Evolutionary conservation across 2,797 vertebrate species (phyloP).

Genomic region (Linurgus olivaceus): DNA sequence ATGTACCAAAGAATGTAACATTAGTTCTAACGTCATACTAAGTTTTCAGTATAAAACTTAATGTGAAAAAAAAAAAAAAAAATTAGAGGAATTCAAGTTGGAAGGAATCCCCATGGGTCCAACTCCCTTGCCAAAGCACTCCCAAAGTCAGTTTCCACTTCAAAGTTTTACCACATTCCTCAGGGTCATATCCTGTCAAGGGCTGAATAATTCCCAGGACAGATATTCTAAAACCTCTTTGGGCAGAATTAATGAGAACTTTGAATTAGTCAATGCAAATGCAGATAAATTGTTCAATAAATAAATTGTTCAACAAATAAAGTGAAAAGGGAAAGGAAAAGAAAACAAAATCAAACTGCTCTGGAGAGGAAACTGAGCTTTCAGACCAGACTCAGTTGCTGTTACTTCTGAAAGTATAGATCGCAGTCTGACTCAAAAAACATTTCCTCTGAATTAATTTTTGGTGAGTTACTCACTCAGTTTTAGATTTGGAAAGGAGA

Average conservation of each 20-base stretch:
- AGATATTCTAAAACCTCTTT: neutral
- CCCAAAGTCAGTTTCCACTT: neutral
- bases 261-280: neutral
- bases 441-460: neutral
- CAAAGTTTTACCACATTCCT: neutral
- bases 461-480: neutral
- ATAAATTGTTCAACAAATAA: neutral
- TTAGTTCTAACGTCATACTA: neutral
- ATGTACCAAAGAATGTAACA: neutral
- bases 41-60: neutral
- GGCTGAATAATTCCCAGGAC: neutral
- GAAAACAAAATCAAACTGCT: neutral
- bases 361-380: neutral
- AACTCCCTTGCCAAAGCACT: neutral
- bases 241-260: neutral
- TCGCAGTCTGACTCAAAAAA: neutral
- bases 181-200: neutral
- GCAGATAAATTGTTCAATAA: neutral
- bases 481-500: neutral
- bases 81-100: neutral
- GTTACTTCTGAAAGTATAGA: neutral
- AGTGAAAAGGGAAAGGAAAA: neutral
- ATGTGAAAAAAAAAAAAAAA: neutral
- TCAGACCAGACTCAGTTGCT: accelerated
- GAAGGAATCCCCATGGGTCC: neutral